Percentiles rank a stretch among this genome's conserved stretches.
Conservation (phyloP, 2,113 vertebrate genomes). For the Puntigrus tetrazona region DNA sequence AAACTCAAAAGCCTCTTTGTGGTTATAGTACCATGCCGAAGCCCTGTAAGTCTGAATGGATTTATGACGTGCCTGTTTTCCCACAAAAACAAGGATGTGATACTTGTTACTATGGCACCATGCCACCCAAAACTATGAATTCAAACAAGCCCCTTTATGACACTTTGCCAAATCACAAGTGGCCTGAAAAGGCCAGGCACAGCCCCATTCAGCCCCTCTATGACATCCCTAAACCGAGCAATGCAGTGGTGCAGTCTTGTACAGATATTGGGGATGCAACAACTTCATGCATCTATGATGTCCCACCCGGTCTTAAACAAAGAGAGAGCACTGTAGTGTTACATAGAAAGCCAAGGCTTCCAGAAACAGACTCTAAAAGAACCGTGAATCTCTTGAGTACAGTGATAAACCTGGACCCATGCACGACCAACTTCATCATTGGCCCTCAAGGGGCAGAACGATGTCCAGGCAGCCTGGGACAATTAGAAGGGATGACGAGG, state of each 20-base stretch:
- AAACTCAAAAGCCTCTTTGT: slow-evolving; percentile 49
- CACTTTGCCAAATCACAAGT: slow-evolving; percentile 51
- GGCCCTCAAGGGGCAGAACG: slow-evolving; percentile 53
- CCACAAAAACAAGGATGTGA: slow-evolving; percentile 62
- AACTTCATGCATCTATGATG: slow-evolving; percentile 55
- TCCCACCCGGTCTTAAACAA: slow-evolving; percentile 60
- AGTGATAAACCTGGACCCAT: slow-evolving; percentile 65
- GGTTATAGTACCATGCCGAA: slow-evolving; percentile 78
- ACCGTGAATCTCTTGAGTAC: slow-evolving; percentile 64
- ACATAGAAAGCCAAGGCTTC: slow-evolving; percentile 28
- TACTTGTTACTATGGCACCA: slow-evolving; percentile 40
- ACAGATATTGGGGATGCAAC: slow-evolving; percentile 46
- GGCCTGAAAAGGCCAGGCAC: not conserved
- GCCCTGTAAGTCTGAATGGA: slow-evolving; percentile 82
- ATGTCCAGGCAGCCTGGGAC: slow-evolving; percentile 18
- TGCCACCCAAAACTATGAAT: slow-evolving; percentile 50
- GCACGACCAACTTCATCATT: slow-evolving; percentile 74
- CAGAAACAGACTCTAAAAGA: slow-evolving; percentile 46
- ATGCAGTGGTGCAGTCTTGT: not conserved
- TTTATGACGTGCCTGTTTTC: slow-evolving; percentile 81
- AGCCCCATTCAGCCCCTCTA: slow-evolving; percentile 53
- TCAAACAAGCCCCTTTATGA: slow-evolving; percentile 56
- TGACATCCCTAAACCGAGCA: slow-evolving; percentile 68
- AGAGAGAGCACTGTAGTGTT: slow-evolving; percentile 59
- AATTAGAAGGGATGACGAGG: slow-evolving; percentile 41